Conservation (phyloP, 2,888 invertebrate genomes). For the Eumacrocentrus americanus region DNA sequence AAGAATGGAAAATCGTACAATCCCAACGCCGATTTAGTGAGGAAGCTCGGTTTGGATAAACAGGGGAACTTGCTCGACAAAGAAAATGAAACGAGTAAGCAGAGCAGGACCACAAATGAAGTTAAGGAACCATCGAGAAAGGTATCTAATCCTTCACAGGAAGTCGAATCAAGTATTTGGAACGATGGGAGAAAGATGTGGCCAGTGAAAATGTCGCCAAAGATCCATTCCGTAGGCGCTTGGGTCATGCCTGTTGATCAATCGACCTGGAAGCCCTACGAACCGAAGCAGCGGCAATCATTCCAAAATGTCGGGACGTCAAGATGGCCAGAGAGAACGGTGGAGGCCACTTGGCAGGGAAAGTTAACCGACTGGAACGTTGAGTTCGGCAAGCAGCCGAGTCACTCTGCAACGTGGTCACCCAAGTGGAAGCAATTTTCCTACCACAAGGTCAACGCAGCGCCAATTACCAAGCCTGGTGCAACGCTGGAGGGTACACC, state of each 20-base stretch:
- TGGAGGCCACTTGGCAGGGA: conserved; percentile 8
- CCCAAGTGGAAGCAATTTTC: conserved; percentile 57
- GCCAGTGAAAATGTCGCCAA: conserved; percentile 40
- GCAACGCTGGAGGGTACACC: conserved; percentile 41
- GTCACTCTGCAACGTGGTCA: conserved; percentile 44
- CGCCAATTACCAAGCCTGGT: conserved; percentile 48
- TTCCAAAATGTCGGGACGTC: conserved; percentile 21
- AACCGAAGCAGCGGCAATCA: conserved; percentile 34
- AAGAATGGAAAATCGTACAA: conserved; percentile 55
- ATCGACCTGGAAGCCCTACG: conserved; percentile 47
- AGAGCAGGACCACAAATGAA: too few species aligned
- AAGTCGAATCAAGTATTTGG: conserved; percentile 28
- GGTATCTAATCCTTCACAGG: conserved; percentile 20
- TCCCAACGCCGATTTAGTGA: conserved; percentile 53
- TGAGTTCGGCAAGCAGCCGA: conserved; percentile 33
- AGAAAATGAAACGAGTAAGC: background rate
- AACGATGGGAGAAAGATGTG: conserved; percentile 33
- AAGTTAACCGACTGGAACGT: conserved; percentile 43
- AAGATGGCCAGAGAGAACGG: conserved; percentile 31
- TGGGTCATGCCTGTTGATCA: conserved; percentile 48
- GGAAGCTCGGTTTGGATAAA: conserved; percentile 52
- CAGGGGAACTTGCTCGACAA: conserved; percentile 35
- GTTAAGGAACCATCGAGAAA: conserved; percentile 17
- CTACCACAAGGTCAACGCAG: conserved; percentile 53
- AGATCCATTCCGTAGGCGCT: conserved; percentile 44